These are phyloP conservation scores for Lacerta agilis DNA, from an alignment of 2,797 vertebrate genomes.

Conservation along the genomic window DNA sequence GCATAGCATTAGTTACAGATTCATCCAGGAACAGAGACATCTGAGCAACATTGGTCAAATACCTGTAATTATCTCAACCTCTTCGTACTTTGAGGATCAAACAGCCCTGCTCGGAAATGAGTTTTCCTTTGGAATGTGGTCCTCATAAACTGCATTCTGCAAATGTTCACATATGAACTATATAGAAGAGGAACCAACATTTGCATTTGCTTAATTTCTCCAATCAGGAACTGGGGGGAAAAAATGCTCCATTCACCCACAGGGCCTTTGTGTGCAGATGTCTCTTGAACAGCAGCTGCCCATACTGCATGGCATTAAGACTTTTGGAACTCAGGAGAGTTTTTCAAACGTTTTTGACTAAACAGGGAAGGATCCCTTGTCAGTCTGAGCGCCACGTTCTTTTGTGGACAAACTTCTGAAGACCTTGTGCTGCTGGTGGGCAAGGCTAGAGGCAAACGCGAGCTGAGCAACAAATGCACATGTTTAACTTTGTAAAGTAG, in stretches of 20 bases:
- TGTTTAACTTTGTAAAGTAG: too few relatives aligned
- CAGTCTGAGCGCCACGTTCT: too few relatives aligned
- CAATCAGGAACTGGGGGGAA: background rate
- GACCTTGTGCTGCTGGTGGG: too few relatives aligned
- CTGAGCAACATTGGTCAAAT: conserved; percentile 55
- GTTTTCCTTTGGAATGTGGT: conserved; percentile 29
- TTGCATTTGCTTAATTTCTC: background rate
- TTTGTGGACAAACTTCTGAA: too few relatives aligned
- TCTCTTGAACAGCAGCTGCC: background rate
- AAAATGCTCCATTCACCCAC: background rate
- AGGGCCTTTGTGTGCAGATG: background rate
- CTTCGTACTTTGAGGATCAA: conserved; percentile 60
- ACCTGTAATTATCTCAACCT: conserved; percentile 51
- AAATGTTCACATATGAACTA: conserved; percentile 18
- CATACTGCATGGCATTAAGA: background rate
- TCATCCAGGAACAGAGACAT: conserved; percentile 60
- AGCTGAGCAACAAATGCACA: too few relatives aligned
- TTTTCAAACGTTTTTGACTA: background rate
- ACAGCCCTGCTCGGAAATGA: conserved; percentile 33
- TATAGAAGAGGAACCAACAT: background rate
- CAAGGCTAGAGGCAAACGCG: too few relatives aligned
- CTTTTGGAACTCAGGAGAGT: background rate
- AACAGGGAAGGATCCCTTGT: too few relatives aligned
- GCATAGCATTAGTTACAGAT: conserved; percentile 46
- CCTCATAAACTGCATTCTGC: background rate